A percentile compares a stretch with the other conserved stretches of the same genome.
These are phyloP conservation scores for Quadriops clusia DNA, from an alignment of 2,888 invertebrate genomes.

Conservation along the genomic window DNA sequence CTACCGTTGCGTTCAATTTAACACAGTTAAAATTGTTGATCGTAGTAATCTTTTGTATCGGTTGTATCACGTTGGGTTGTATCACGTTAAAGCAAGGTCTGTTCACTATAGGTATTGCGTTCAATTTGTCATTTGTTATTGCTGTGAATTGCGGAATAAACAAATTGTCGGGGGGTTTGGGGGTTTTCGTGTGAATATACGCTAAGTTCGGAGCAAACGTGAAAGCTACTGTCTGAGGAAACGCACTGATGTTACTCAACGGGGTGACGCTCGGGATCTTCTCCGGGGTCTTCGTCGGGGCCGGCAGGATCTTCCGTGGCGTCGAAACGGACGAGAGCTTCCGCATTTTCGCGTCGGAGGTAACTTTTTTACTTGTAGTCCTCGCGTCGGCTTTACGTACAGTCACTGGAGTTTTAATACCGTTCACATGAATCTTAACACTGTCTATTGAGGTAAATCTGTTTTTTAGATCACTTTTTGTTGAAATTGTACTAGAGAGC, in stretches of 20 bases:
- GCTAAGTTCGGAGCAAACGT: conserved; percentile 33
- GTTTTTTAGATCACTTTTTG: too few species aligned
- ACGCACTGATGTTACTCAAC: conserved; percentile 25
- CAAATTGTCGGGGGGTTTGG: conserved; percentile 32
- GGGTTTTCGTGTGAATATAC: conserved; percentile 34
- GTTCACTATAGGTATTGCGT: conserved; percentile 30
- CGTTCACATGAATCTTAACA: conserved; percentile 24
- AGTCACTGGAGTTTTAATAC: conserved; percentile 21
- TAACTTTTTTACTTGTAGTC: conserved; percentile 27
- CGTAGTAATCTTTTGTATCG: conserved; percentile 30
- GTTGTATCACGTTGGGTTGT: conserved; percentile 33
- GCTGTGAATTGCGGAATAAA: conserved; percentile 32
- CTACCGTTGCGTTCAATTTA: conserved; percentile 36
- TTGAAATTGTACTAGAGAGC: conserved; percentile 20
- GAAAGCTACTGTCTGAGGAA: conserved; percentile 32
- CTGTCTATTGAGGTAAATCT: conserved; percentile 26
- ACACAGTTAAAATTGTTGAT: conserved; percentile 33
- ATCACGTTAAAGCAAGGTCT: conserved; percentile 32
- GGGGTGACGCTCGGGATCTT: conserved; percentile 21
- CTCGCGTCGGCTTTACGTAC: conserved; percentile 28
- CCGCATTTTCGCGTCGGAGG: conserved; percentile 23
- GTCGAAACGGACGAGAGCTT: conserved; percentile 28
- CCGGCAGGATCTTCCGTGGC: conserved; percentile 36
- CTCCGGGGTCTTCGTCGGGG: conserved; percentile 32
- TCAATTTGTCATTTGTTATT: conserved; percentile 28